A percentile compares a stretch with the other conserved stretches of the same genome.
phyloP scores from a whole-genome alignment of 2,113 vertebrate species.

The Gallinago paraguaiae region DNA sequence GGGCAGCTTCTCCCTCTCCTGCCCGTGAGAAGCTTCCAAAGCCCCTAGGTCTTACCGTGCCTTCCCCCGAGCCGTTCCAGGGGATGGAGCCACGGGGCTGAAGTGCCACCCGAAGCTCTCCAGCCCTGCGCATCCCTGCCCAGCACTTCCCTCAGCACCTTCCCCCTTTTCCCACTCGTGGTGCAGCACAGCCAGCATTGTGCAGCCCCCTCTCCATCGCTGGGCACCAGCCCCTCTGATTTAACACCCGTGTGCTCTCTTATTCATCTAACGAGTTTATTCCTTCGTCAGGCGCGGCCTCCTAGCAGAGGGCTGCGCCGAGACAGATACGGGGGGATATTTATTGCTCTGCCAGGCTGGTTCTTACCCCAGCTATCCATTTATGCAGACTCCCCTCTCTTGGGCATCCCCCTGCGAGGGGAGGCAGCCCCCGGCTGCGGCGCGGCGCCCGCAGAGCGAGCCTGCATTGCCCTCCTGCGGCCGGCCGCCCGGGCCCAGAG shows the following conservation, averaged over 20 bases:
- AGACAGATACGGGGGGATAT: background rate
- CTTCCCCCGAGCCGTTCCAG: background rate
- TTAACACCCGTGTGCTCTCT: background rate
- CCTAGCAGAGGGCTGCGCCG: background rate
- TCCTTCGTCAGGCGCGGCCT: slow-evolving; percentile 40
- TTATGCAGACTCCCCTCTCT: background rate
- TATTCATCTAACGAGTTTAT: slow-evolving; percentile 53
- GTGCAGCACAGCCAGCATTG: background rate
- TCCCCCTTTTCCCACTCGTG: background rate
- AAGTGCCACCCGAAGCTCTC: background rate
- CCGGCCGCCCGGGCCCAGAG: slow-evolving; percentile 5
- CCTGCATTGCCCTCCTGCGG: slow-evolving; percentile 86
- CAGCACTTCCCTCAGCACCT: background rate
- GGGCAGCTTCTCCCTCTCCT: background rate
- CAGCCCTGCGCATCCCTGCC: background rate
- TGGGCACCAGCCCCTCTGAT: background rate
- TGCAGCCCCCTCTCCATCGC: background rate
- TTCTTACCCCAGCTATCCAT: slow-evolving; percentile 3
- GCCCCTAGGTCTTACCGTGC: background rate
- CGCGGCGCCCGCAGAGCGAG: slow-evolving; percentile 2
- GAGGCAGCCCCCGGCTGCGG: background rate
- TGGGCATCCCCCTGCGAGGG: background rate
- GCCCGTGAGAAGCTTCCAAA: background rate
- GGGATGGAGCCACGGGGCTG: fast-evolving
- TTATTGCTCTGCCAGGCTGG: slow-evolving; percentile 36